Base-by-base conservation (phyloP, 2,113 vertebrate genomes). In the Ginglymostoma cirratum region DNA sequence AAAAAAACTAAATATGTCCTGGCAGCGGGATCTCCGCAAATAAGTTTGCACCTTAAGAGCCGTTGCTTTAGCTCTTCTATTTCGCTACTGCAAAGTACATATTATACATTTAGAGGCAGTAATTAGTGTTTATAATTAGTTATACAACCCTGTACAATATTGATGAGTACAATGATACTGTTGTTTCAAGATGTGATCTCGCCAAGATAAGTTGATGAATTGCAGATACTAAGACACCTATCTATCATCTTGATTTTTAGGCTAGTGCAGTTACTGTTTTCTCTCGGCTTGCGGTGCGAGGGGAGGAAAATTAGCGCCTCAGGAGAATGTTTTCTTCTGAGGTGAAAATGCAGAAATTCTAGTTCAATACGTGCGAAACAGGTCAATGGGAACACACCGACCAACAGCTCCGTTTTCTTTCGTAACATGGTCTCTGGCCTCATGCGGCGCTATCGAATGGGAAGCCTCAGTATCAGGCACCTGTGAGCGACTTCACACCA, bases 401-500 rank as follows among this genome's bases (percentile, higher is more conserved):
- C 66, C 30, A 24, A 70, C 42, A 94, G 93, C 67, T 94, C 67
- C 38, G 42, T 42, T 69, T 70, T 45, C 67, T 95, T 95, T 48
- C 27, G 42, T 72, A 95, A 30, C 42, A 38, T 95, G 23, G 42
- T 48, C 38, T 52, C 67, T 95, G 38, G 93, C 45, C 66, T 94
- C 67, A 94, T 94, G 38, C 69, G 92, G 92, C 66, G 66, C 92
- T 70, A 94, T 95, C 94, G 94, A 95, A 72, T 45, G 69, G 30
- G 69, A 72, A 95, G 23, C 42, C 69, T 95, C 27, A 95, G 27
- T 95, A 45, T 76, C 69, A 72, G 42, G 94, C 69, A 95, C 69
- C 94, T 95, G 94, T 95, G 94, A 76, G 27, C 45, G 67, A 52
- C 69, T 95, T 95, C 67, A 72, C 69, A 95, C 42, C 94, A 95